Evolutionary conservation across 1,140 invertebrate genomes (phyloP).

Genomic region (Drosophila elegans): DNA sequence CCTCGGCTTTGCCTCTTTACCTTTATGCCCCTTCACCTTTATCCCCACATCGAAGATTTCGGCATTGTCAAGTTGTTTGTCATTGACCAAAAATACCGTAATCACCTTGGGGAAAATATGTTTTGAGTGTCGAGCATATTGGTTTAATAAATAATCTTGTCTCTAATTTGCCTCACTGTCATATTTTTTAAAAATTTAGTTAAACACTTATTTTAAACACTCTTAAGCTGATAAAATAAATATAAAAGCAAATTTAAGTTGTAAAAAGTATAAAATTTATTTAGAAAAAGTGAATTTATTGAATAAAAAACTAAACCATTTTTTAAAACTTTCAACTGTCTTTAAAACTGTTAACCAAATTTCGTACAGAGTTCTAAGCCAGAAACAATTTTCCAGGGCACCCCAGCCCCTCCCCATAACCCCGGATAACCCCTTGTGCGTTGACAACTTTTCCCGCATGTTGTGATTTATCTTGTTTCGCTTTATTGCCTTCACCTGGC

Average conservation of each 20-base stretch:
- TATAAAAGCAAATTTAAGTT: too few relatives aligned
- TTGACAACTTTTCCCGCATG: conserved; percentile 30
- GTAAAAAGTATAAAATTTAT: too few relatives aligned
- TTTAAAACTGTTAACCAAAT: too few relatives aligned
- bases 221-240: too few relatives aligned
- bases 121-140: conserved; percentile 5
- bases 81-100: conserved; percentile 64
- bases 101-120: conserved; percentile 9
- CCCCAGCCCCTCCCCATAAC: not conserved
- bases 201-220: too few relatives aligned
- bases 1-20: not conserved
- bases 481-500: conserved; percentile 44
- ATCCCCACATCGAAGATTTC: not conserved
- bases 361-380: too few relatives aligned
- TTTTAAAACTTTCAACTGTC: too few relatives aligned
- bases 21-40: conserved; percentile 14
- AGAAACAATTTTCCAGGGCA: not conserved
- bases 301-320: too few relatives aligned
- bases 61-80: conserved; percentile 60
- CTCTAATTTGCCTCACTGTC: not conserved
- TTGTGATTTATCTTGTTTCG: conserved; percentile 45
- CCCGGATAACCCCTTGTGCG: conserved; percentile 6
- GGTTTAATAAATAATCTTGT: not conserved
- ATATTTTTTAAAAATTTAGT: too few relatives aligned
- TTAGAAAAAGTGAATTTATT: too few relatives aligned